Evolutionary conservation across 1,140 invertebrate genomes (phyloP).

Genomic region (Aethina tumida): DNA sequence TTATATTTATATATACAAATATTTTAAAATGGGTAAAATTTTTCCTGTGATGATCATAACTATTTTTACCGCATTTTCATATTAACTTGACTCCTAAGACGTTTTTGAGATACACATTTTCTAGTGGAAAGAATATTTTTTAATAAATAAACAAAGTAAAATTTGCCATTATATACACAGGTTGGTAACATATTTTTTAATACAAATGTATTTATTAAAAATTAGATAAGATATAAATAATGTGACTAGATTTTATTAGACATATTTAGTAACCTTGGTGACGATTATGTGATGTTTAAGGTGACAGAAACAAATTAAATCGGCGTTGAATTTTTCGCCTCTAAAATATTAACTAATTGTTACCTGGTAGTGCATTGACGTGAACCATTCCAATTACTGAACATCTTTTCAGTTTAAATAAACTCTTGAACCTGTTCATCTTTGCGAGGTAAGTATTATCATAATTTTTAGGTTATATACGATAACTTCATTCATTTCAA

Average conservation of each 20-base stretch:
- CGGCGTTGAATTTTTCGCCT: too few relatives aligned
- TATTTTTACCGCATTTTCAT: background rate
- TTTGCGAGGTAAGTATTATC: too few relatives aligned
- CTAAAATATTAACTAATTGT: too few relatives aligned
- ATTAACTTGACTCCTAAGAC: background rate
- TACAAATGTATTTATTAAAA: too few relatives aligned
- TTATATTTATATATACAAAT: slow-evolving; percentile 3
- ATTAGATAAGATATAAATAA: too few relatives aligned
- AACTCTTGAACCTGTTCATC: slow-evolving; percentile 23
- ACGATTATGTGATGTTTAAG: too few relatives aligned
- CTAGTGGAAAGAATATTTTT: background rate
- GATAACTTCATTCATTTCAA: too few relatives aligned
- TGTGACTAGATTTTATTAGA: too few relatives aligned
- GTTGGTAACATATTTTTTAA: too few relatives aligned
- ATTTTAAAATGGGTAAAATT: background rate
- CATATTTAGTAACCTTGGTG: too few relatives aligned
- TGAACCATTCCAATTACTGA: slow-evolving; percentile 70
- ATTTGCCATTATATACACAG: background rate
- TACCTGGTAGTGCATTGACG: slow-evolving; percentile 60
- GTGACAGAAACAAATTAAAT: too few relatives aligned
- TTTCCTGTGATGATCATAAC: background rate
- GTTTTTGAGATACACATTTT: background rate
- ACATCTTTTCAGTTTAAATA: slow-evolving; percentile 33
- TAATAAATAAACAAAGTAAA: background rate
- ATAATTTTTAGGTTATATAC: too few relatives aligned